Evolutionary conservation across 1,140 invertebrate genomes (phyloP).

Genomic region (Sitobion miscanthi): DNA sequence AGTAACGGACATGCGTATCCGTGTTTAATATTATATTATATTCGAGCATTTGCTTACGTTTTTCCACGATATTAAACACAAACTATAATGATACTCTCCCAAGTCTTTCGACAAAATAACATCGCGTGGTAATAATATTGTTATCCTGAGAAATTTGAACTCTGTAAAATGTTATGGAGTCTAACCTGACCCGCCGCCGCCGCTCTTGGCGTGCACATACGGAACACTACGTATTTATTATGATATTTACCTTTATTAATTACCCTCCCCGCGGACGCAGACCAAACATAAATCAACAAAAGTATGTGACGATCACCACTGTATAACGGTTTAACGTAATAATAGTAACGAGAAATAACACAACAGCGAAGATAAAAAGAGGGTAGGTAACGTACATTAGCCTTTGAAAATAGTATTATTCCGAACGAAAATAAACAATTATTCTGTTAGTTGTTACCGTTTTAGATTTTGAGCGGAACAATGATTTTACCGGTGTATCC

Average conservation of each 20-base stretch:
- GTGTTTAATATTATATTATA: neutral
- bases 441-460: too few relatives aligned
- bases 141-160: neutral
- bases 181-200: too few relatives aligned
- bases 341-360: neutral
- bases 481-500: too few relatives aligned
- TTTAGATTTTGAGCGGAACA: too few relatives aligned
- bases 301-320: neutral
- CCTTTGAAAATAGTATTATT: too few relatives aligned
- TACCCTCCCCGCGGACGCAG: neutral
- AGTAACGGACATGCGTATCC: neutral
- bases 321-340: neutral
- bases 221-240: neutral
- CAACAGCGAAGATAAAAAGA: neutral
- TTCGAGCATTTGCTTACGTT: neutral
- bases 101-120: neutral
- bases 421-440: too few relatives aligned
- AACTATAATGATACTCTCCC: neutral
- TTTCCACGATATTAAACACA: neutral
- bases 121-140: neutral
- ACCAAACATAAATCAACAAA: neutral
- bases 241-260: constrained; percentile 9
- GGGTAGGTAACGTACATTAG: neutral
- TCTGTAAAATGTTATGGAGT: neutral
- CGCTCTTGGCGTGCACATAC: neutral